A percentile compares a stretch with the other conserved stretches of the same genome.
Evolutionary conservation across 2,888 invertebrate genomes (phyloP).

Genomic region (Leptopilina myrica): DNA sequence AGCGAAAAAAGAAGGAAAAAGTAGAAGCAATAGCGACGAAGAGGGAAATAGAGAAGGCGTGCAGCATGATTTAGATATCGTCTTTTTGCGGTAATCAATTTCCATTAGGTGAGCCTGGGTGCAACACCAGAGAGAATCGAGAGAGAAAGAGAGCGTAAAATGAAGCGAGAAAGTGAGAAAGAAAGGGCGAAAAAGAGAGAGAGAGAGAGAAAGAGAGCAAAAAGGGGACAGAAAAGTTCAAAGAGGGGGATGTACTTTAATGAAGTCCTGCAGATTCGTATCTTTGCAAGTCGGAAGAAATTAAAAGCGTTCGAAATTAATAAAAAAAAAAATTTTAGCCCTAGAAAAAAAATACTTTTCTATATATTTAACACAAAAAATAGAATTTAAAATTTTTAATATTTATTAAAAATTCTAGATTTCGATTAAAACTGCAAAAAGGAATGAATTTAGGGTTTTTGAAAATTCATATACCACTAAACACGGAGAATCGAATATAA

Average conservation of each 20-base stretch:
- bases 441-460: too few relatives aligned
- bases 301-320: constrained; percentile 27
- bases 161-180: constrained; percentile 37
- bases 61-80: constrained; percentile 72
- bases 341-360: too few relatives aligned
- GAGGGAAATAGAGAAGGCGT: constrained; percentile 59
- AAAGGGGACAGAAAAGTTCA: constrained; percentile 52
- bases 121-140: constrained; percentile 49
- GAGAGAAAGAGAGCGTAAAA: constrained; percentile 33
- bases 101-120: constrained; percentile 67
- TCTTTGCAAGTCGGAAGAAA: constrained; percentile 29
- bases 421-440: too few relatives aligned
- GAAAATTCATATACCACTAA: too few relatives aligned
- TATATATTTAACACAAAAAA: not conserved
- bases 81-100: constrained; percentile 72
- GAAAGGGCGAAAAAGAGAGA: constrained; percentile 44
- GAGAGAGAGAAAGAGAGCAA: constrained; percentile 53
- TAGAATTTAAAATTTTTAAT: too few relatives aligned
- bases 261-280: constrained; percentile 57
- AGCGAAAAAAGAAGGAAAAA: constrained; percentile 24
- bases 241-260: constrained; percentile 51
- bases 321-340: not conserved
- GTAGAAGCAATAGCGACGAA: constrained; percentile 26
- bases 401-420: too few relatives aligned
- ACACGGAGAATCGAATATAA: too few relatives aligned